A percentile compares a stretch with the other conserved stretches of the same genome.
phyloP scores from a whole-genome alignment of 64 coral and sea anemone genomes.

The Stichodactyla helianthus region DNA sequence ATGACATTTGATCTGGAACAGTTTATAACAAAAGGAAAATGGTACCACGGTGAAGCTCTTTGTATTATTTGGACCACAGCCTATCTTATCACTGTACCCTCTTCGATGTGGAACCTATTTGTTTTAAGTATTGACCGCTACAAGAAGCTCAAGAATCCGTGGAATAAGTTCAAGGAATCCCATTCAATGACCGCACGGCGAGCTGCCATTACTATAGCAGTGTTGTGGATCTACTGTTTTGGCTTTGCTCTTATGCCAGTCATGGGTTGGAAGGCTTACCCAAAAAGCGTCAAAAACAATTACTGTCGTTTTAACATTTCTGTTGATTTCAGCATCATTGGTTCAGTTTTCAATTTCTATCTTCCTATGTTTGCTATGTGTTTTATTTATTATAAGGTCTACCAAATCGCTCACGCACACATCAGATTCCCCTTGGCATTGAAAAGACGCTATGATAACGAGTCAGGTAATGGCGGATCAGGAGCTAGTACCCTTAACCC shows the following conservation, averaged over 20 bases:
- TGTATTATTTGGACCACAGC: slow-evolving; percentile 74
- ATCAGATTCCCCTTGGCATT: slow-evolving; percentile 4
- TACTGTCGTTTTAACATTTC: slow-evolving; percentile 63
- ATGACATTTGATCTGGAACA: slow-evolving; percentile 70
- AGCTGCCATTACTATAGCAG: slow-evolving; percentile 35
- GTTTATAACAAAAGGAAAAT: slow-evolving; percentile 22
- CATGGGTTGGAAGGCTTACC: slow-evolving; percentile 52
- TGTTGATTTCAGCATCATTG: slow-evolving; percentile 20
- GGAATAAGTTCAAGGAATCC: slow-evolving; percentile 50
- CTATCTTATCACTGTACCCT: slow-evolving; percentile 77
- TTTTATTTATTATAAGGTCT: slow-evolving; percentile 42
- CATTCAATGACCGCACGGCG: slow-evolving; percentile 69
- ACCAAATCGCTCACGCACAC: slow-evolving; percentile 32
- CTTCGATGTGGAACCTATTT: slow-evolving; percentile 80
- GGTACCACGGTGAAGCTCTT: slow-evolving; percentile 60
- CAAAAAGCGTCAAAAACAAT: slow-evolving; percentile 33
- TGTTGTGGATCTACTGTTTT: slow-evolving; percentile 71
- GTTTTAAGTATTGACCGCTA: slow-evolving; percentile 81
- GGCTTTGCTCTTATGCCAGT: slow-evolving; percentile 61
- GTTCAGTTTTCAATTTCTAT: slow-evolving; percentile 52
- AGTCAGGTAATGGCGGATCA: background rate
- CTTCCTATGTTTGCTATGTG: slow-evolving; percentile 53
- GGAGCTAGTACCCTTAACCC: background rate
- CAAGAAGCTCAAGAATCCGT: slow-evolving; percentile 73
- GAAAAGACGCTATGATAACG: background rate